Evolutionary conservation across 2,797 vertebrate species (phyloP).

Genomic region (Tragopan temminckii): DNA sequence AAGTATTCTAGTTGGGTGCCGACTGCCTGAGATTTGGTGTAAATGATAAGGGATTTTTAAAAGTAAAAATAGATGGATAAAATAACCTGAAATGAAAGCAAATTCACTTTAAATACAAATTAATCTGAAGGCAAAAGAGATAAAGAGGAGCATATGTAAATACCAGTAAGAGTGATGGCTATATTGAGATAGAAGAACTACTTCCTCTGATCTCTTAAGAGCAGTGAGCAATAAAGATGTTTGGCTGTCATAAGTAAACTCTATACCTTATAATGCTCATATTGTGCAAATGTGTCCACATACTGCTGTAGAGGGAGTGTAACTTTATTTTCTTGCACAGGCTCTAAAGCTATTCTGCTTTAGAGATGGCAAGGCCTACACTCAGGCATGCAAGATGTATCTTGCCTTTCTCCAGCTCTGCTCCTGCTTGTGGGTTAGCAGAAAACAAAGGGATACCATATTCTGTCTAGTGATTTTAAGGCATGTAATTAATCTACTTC

Average conservation of each 20-base stretch:
- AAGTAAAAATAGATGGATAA: background rate
- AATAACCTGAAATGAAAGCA: background rate
- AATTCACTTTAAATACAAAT: background rate
- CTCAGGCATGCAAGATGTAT: background rate
- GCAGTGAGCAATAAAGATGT: background rate
- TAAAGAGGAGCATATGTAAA: background rate
- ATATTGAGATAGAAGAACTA: background rate
- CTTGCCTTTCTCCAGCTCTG: background rate
- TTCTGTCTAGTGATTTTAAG: constrained; percentile 35
- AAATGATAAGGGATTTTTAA: background rate
- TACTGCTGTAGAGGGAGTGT: too few species aligned
- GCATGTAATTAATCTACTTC: constrained; percentile 40
- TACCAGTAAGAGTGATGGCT: background rate
- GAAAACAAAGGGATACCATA: background rate
- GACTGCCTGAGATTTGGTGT: background rate
- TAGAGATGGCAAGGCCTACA: background rate
- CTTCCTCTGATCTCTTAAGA: background rate
- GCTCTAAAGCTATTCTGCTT: background rate
- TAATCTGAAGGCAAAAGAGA: background rate
- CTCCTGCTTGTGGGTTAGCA: background rate
- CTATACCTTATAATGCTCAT: background rate
- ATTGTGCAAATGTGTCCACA: background rate
- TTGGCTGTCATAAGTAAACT: background rate
- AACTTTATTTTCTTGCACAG: too few species aligned
- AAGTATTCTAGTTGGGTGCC: background rate